phyloP scores from a whole-genome alignment of 2,113 vertebrate genomes.

The Rafetus swinhoei region DNA sequence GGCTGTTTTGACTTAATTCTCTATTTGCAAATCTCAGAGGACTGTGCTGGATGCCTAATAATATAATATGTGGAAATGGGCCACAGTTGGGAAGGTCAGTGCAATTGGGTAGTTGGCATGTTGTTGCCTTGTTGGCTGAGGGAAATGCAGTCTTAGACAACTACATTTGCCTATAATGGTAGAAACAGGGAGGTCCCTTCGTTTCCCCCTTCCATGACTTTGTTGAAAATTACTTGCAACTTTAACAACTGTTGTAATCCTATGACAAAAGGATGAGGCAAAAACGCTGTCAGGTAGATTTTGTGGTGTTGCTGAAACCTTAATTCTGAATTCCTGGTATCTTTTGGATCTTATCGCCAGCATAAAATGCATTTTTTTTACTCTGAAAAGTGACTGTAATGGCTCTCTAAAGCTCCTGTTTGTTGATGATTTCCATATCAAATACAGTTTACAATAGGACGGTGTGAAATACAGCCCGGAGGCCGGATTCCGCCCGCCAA shows the following conservation, averaged over 20 bases:
- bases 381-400: not conserved
- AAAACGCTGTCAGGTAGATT: not conserved
- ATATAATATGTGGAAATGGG: not conserved
- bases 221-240: not conserved
- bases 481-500: too few species aligned
- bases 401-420: not conserved
- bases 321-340: not conserved
- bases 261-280: not conserved
- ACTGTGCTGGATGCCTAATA: not conserved
- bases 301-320: not conserved
- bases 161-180: not conserved
- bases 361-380: not conserved
- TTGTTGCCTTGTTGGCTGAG: not conserved
- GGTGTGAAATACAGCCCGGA: too few species aligned
- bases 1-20: not conserved
- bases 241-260: not conserved
- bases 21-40: not conserved
- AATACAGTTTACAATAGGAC: not conserved
- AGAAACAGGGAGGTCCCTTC: not conserved
- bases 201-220: not conserved
- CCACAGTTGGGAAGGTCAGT: not conserved
- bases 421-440: not conserved
- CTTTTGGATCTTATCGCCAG: not conserved
- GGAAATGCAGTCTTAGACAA: not conserved
- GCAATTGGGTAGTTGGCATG: not conserved